Conservation (phyloP, 2,888 invertebrate species). For the Pollenia angustigena region DNA sequence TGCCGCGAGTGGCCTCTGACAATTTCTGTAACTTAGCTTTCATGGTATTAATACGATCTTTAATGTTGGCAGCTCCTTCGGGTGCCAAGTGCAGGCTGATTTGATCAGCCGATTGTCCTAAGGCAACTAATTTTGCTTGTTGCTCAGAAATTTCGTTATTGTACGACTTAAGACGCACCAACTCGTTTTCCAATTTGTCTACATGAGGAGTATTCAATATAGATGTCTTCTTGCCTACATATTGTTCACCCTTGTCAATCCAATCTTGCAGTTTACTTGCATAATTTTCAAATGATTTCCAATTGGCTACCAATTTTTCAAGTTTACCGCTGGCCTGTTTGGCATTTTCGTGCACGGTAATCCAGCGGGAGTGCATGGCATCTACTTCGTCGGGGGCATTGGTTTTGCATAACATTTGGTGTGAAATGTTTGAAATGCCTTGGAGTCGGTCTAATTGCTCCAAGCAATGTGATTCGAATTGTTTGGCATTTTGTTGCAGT, state of each 20-base stretch:
- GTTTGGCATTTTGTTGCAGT: constrained; percentile 89
- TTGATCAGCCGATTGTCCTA: constrained; percentile 92
- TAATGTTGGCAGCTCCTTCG: constrained; percentile 90
- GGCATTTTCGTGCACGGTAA: constrained; percentile 92
- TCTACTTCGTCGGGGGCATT: constrained; percentile 93
- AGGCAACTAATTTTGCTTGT: constrained; percentile 91
- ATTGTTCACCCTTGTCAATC: constrained; percentile 88
- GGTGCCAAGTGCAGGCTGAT: constrained; percentile 91
- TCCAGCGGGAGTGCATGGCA: constrained; percentile 92
- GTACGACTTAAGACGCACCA: constrained; percentile 91
- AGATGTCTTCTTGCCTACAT: constrained; percentile 86
- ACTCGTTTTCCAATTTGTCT: constrained; percentile 90
- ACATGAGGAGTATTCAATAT: constrained; percentile 89
- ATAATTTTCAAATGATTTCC: constrained; percentile 92
- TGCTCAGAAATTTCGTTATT: constrained; percentile 94
- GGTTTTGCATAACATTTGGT: constrained; percentile 90
- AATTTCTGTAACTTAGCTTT: constrained; percentile 90
- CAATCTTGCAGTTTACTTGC: constrained; percentile 91
- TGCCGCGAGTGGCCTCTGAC: constrained; percentile 90
- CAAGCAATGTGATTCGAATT: constrained; percentile 91
- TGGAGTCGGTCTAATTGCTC: constrained; percentile 90
- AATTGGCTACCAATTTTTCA: constrained; percentile 91
- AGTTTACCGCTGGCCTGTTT: constrained; percentile 91
- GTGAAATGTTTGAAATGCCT: constrained; percentile 89
- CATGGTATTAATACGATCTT: constrained; percentile 89